Conservation (phyloP, 92 coral and sea anemone genomes). For the Pocillopora grandis region DNA sequence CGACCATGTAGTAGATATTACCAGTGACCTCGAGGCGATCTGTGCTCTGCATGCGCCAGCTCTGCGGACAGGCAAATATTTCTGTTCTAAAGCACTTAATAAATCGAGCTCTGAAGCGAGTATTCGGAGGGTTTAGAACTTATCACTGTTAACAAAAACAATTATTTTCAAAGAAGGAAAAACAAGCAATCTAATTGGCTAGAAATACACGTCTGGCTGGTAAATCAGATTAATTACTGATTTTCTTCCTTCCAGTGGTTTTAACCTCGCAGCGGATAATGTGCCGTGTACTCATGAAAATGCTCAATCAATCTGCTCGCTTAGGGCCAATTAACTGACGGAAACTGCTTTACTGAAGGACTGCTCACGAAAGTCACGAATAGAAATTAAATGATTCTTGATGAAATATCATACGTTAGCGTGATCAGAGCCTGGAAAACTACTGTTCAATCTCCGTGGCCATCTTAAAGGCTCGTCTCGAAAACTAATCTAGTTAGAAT, state of each 20-base stretch:
- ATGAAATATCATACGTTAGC: background rate
- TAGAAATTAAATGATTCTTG: background rate
- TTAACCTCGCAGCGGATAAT: background rate
- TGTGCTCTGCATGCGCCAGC: background rate
- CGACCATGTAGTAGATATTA: background rate
- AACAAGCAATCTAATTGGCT: background rate
- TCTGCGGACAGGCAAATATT: conserved; percentile 16
- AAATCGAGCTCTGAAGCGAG: background rate
- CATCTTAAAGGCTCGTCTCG: background rate
- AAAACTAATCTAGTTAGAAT: background rate
- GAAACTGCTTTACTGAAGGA: conserved; percentile 1
- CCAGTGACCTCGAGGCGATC: background rate
- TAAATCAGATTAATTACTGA: conserved; percentile 8
- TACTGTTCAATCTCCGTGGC: background rate
- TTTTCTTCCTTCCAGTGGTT: background rate
- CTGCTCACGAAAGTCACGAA: conserved; percentile 19
- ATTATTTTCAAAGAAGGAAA: background rate
- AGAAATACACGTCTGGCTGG: background rate
- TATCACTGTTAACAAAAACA: conserved; percentile 2
- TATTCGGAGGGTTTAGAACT: background rate
- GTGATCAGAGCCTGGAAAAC: too few relatives aligned
- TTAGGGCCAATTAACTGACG: conserved; percentile 5
- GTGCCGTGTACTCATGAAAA: background rate
- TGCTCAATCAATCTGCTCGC: background rate
- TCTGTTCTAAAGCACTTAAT: background rate